Base-by-base conservation (phyloP, 2,797 vertebrate species). In the Bovichtus variegatus region DNA sequence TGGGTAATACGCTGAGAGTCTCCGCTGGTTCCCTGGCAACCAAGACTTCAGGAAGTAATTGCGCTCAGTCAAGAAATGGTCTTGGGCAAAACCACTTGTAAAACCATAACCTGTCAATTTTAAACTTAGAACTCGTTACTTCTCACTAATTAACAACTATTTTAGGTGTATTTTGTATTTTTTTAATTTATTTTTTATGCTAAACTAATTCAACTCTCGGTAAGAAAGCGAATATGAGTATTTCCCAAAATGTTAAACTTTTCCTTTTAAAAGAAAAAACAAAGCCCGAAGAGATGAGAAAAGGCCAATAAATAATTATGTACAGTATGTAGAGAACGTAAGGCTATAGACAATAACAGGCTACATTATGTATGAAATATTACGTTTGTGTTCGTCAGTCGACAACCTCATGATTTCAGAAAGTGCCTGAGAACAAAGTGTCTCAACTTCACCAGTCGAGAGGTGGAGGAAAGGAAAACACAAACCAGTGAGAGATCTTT, bases 341-440 rank as follows among this genome's bases (percentile, higher is more conserved):
- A 38, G 38, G 38, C 11, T 67, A 13, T 21, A 34, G 23, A 79
- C 31, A 72, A 79, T 34, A 74, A 62, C 73, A 66, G 49, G 53
- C 43, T 66, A 38, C 34, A 38, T 55, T 60, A 73, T 47, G 18
- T 83, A 61, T 79, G 63, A 75, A 79, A 72, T 74, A 64, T 49
- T 57, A 57, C 75, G 18, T 86, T 81, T 76, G 44, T 86, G 53
- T 81, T 79, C 34, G 53, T 84, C 34, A 46, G 71, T 80, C 47
- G 50, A 57, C 44, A 75, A 86, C 61, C 76, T 87, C 73, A 75
- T 88, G 86, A 92, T 84, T 88, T 91, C 83, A 90, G 89, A 89
- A 95, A 95, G 95, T 95, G 94, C 94, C 94, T 95, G 90, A 92
- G 84, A 90, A 89, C 76, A 72, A 70, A 64, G 72, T 73, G 76